Percentiles rank a stretch among this genome's conserved stretches.
phyloP scores from a whole-genome alignment of 2,113 vertebrate genomes.

The Corythornis madagascariensis region DNA sequence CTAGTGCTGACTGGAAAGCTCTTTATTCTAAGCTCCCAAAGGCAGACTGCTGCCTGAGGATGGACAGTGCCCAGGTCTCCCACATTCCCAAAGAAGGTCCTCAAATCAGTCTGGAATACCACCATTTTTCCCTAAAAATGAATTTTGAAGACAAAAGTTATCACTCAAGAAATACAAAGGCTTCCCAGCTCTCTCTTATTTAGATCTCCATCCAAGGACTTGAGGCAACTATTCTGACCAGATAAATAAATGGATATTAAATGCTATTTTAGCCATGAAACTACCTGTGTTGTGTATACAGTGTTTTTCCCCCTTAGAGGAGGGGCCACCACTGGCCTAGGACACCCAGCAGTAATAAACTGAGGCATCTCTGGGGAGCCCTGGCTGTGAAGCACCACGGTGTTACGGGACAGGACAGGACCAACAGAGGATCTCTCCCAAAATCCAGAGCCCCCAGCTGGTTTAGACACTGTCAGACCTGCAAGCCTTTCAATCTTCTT shows the following conservation, averaged over 20 bases:
- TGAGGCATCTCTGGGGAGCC: neutral
- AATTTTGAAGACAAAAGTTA: neutral
- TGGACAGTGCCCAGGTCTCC: neutral
- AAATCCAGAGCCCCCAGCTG: neutral
- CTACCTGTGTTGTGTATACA: neutral
- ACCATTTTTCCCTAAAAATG: neutral
- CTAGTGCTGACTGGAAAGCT: neutral
- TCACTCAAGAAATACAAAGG: neutral
- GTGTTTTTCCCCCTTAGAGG: neutral
- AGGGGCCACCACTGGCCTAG: neutral
- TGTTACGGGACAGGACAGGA: neutral
- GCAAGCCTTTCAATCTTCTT: neutral
- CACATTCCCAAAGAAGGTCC: neutral
- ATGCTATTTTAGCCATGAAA: neutral
- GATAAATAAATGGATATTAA: neutral
- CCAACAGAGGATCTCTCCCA: neutral
- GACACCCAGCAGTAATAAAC: neutral
- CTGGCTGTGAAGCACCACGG: neutral
- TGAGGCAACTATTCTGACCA: neutral
- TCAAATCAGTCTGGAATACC: neutral
- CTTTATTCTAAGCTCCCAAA: neutral
- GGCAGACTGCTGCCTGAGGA: rapidly evolving
- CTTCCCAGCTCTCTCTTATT: neutral
- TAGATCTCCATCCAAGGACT: neutral
- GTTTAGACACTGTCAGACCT: neutral